A percentile compares a stretch with the other conserved stretches of the same genome.
These are phyloP conservation scores for Mesoligia furuncula DNA, from an alignment of 2,888 invertebrate species.

Conservation along the genomic window DNA sequence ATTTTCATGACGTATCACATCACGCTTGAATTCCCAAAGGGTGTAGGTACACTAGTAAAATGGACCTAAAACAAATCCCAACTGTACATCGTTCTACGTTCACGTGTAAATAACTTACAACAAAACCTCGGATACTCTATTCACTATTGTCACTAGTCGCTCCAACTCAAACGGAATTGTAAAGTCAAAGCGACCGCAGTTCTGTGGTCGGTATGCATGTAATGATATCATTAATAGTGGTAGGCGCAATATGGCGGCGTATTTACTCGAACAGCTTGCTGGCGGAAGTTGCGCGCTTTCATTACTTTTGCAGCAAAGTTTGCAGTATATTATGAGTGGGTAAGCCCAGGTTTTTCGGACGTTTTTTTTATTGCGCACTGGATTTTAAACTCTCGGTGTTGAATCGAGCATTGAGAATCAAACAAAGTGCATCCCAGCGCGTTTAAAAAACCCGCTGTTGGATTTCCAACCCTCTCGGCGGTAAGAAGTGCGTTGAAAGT, in stretches of 20 bases:
- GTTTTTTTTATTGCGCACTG: not conserved
- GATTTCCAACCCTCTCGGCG: not conserved
- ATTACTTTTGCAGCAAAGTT: conserved; percentile 30
- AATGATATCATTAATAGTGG: conserved; percentile 39
- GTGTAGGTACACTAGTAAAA: not conserved
- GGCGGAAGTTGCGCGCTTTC: conserved; percentile 27
- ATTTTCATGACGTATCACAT: not conserved
- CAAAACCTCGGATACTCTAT: conserved; percentile 27
- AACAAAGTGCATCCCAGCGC: not conserved
- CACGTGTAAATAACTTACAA: conserved; percentile 11
- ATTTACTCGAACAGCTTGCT: conserved; percentile 24
- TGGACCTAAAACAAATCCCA: not conserved
- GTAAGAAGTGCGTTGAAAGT: not conserved
- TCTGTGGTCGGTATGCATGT: conserved; percentile 52
- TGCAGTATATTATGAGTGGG: not conserved
- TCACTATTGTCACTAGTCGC: conserved; percentile 48
- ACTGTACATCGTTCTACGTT: not conserved
- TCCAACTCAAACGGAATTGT: conserved; percentile 52
- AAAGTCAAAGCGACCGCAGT: conserved; percentile 44
- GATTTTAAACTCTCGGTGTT: not conserved
- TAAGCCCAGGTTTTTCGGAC: not conserved
- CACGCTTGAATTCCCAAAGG: not conserved
- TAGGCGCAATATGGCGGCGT: conserved; percentile 32
- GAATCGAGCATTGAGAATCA: not conserved
- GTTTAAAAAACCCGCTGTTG: not conserved